Percentiles rank a stretch among this genome's conserved stretches.
phyloP scores from a whole-genome alignment of 2,888 invertebrate species.

The Noctua janthe region DNA sequence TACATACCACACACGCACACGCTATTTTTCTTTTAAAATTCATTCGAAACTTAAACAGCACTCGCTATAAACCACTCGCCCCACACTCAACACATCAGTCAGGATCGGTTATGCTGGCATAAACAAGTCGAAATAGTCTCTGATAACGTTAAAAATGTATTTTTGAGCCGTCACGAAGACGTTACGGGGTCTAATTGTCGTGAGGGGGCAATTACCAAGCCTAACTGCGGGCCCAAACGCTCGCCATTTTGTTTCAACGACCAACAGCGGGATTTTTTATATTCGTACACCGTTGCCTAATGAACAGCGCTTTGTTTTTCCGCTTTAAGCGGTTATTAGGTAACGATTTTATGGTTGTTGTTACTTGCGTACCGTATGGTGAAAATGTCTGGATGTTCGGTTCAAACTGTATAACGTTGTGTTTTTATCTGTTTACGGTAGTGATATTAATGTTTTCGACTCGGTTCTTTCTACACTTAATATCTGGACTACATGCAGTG shows the following conservation, averaged over 20 bases:
- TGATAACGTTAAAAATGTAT: constrained; percentile 74
- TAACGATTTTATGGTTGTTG: constrained; percentile 49
- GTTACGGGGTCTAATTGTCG: constrained; percentile 80
- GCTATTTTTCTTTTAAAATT: constrained; percentile 16
- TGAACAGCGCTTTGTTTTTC: constrained; percentile 62
- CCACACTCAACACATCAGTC: constrained; percentile 55
- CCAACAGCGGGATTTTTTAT: constrained; percentile 63
- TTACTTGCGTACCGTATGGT: constrained; percentile 34
- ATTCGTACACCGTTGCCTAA: constrained; percentile 63
- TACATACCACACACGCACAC: not conserved
- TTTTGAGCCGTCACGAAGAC: constrained; percentile 77
- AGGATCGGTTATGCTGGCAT: constrained; percentile 56
- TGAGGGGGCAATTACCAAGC: constrained; percentile 76
- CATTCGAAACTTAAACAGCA: constrained; percentile 16
- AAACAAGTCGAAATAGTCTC: constrained; percentile 64
- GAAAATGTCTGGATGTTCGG: constrained; percentile 1
- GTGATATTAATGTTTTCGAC: not conserved
- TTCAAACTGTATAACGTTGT: not conserved
- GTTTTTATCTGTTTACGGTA: constrained; percentile 30
- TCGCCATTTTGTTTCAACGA: constrained; percentile 63
- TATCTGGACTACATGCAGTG: not conserved
- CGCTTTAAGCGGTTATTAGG: constrained; percentile 43
- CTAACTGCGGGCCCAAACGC: constrained; percentile 72
- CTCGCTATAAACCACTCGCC: constrained; percentile 29
- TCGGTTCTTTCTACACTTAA: not conserved